Conservation (phyloP, 2,888 invertebrate genomes). For the Chironomus tentans region DNA sequence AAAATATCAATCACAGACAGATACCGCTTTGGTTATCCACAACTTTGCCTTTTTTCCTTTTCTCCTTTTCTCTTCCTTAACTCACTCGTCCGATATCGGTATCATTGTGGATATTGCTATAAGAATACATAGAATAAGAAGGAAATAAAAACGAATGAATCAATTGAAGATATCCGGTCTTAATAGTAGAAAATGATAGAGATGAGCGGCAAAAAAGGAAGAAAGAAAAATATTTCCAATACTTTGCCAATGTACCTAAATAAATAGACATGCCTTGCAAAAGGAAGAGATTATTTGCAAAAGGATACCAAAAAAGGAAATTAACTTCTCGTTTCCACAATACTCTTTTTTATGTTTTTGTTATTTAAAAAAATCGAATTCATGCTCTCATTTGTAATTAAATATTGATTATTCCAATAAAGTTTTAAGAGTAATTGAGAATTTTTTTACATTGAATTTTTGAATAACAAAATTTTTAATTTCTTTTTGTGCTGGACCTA, state of each 20-base stretch:
- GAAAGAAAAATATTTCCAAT: not conserved
- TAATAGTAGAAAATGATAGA: slow-evolving; percentile 1
- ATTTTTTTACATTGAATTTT: no score
- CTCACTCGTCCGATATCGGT: not conserved
- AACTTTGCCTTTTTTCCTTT: not conserved
- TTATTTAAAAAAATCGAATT: not conserved
- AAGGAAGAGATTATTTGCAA: slow-evolving; percentile 21
- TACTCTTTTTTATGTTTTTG: not conserved
- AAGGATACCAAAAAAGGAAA: slow-evolving; percentile 22
- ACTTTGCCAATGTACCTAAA: slow-evolving; percentile 11
- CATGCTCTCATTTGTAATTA: slow-evolving; percentile 11
- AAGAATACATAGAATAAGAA: no score
- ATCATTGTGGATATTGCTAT: not conserved
- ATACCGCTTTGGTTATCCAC: not conserved
- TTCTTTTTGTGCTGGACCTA: no score
- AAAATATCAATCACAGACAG: not conserved
- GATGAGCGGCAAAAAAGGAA: not conserved
- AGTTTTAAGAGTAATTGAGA: no score
- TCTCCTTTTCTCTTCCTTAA: not conserved
- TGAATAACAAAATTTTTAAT: no score
- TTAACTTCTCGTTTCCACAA: slow-evolving; percentile 10
- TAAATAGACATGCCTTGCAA: not conserved
- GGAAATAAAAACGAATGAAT: not conserved
- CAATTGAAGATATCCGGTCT: slow-evolving; percentile 24
- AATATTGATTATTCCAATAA: slow-evolving; percentile 16